A percentile compares a stretch with the other conserved stretches of the same genome.
These are phyloP conservation scores for Platyscapa corneri DNA, from an alignment of 1,140 invertebrate genomes.

Conservation along the genomic window DNA sequence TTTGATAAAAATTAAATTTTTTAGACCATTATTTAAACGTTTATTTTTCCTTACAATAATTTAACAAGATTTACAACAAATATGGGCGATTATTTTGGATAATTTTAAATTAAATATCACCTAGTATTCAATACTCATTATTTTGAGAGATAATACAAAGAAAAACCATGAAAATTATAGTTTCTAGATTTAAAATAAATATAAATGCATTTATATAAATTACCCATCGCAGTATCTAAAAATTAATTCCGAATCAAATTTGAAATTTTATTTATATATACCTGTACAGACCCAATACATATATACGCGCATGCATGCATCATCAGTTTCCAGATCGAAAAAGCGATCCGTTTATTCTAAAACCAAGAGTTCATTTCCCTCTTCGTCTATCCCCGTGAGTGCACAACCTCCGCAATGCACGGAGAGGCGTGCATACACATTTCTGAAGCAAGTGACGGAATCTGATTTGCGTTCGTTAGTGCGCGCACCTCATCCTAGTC, in stretches of 20 bases:
- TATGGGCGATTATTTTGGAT: too few relatives aligned
- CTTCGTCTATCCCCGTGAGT: background rate
- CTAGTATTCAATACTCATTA: too few relatives aligned
- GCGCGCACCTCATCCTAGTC: background rate
- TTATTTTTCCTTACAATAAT: too few relatives aligned
- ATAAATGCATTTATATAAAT: background rate
- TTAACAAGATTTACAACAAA: too few relatives aligned
- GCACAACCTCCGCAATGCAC: background rate
- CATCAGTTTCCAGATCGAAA: slow-evolving; percentile 34
- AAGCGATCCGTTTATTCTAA: slow-evolving; percentile 37
- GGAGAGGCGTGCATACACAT: background rate
- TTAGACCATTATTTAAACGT: too few relatives aligned
- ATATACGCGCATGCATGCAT: background rate
- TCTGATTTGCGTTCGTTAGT: slow-evolving; percentile 52
- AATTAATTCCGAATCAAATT: background rate
- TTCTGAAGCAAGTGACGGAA: slow-evolving; percentile 34
- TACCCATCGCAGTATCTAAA: background rate
- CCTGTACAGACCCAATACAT: background rate
- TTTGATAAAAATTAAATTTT: too few relatives aligned
- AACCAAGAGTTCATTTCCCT: slow-evolving; percentile 37
- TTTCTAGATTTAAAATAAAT: too few relatives aligned
- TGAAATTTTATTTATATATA: background rate
- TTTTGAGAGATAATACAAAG: too few relatives aligned
- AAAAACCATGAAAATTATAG: too few relatives aligned
- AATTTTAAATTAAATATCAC: too few relatives aligned